Evolutionary conservation across 2,888 invertebrate species (phyloP), one percentile per base, ranked within the genome.

Genomic region (Drosophila paranaensis): DNA sequence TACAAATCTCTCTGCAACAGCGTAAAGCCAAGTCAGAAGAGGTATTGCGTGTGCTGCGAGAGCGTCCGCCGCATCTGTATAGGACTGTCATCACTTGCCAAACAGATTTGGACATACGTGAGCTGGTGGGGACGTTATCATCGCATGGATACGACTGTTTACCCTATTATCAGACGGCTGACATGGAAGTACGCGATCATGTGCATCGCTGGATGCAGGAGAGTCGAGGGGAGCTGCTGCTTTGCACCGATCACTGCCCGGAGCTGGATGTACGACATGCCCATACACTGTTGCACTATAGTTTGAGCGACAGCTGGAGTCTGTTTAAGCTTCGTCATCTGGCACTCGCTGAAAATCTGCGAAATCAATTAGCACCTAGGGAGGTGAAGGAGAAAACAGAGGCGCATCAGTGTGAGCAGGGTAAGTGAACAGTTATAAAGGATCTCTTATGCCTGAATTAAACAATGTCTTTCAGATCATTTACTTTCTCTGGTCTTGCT

Each of bases 241-340:
- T 89, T 9, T 66, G 54, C 60, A 88, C 88, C 3, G 88, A 89
- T 37, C 8, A 65, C 10, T 87, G 89, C 13, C 89, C 88, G 5
- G 89, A 84, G 37, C 30, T 87, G 33, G n/a, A 46, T 3, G 46
- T 89, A 5, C 72, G 84, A 0, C 40, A 79, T 39, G 88, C 71
- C 3, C 69, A 84, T 0, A 87, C 85, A 0, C 27, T 89, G 10
- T 35, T 84, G 11, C 84, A 84, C 37, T 83, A 61, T 35, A 60
- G 69, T 42, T 27, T 84, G 33, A 81, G 89, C 48, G n/a, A 27
- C 2, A 70, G 55, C 11, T 84, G 88, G 89, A 62, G 77, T 54
- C 66, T 57, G 35, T 84, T 84, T 14, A 89, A 87, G 55, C 39
- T 77, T 25, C 72, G 88, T 3, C 74, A 77, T 40, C 51, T 84